Base-by-base conservation (phyloP, 2,113 vertebrate species). In the Stercorarius parasiticus region DNA sequence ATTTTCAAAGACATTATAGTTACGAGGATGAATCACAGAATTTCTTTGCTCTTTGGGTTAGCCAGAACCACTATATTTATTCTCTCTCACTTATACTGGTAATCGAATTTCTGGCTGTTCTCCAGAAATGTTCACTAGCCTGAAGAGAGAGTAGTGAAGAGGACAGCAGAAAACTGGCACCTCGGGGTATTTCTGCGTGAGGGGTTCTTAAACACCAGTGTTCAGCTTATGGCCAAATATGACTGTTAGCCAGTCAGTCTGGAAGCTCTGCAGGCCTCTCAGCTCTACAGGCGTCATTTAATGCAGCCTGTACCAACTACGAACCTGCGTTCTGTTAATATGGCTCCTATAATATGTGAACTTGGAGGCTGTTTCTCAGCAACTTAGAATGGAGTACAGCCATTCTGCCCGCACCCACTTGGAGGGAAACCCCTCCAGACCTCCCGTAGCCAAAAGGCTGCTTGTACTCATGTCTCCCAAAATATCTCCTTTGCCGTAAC, bases 1-100 rank as follows among this genome's bases (percentile, higher is more conserved):
- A 97, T 96, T 96, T 97, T 95, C 81, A 72, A 79, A 93, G 66
- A 58, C 49, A 87, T 82, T 66, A 66, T 86, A 92, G 94, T 83
- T 94, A 92, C 56, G 67, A 47, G 45, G 70, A 92, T 94, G 77
- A 89, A 86, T 95, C 92, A 96, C 32, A 34, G 47, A 81, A 61
- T 85, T 82, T 82, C 40, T 91, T 72, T 91, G 52, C 36, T 15
- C 89, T 92, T 78, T 45, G 34, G 40, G 18, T 77, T 72, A 86
- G 70, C 61, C 49, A 84, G 73, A 84, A 71, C 34, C 56, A 61
- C 83, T 72, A 47, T 83, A 86, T 95, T 94, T 95, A 76, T 92
- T 89, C 49, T 80, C 32, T 80, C 18, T 61, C 85, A 40, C 15
- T 95, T 93, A 58, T 43, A 87, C 29, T 1, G 0, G 40, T 85